phyloP scores from a whole-genome alignment of 2,888 invertebrate genomes.

The Mycalesis mineus region DNA sequence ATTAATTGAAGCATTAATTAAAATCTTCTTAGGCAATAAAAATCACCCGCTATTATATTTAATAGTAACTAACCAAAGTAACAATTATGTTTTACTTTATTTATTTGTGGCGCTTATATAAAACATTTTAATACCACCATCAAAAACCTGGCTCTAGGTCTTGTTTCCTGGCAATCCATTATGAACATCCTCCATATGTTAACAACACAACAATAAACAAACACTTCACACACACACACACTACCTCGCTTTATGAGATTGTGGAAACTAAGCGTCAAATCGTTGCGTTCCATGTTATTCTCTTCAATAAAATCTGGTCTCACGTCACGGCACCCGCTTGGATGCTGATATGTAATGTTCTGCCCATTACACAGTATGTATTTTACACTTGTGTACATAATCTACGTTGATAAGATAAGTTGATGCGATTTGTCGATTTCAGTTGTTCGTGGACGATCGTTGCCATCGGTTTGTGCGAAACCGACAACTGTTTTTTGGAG shows the following conservation, averaged over 20 bases:
- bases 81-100: too few species aligned
- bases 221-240: constrained; percentile 36
- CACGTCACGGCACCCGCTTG: constrained; percentile 43
- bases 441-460: constrained; percentile 32
- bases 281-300: constrained; percentile 62
- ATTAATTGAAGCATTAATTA: too few species aligned
- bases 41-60: too few species aligned
- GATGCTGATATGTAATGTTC: constrained; percentile 59
- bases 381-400: constrained; percentile 72
- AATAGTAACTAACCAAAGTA: too few species aligned
- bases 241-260: constrained; percentile 73
- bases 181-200: constrained; percentile 16
- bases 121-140: background rate
- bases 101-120: too few species aligned
- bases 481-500: constrained; percentile 24
- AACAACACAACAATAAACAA: constrained; percentile 22
- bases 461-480: constrained; percentile 22
- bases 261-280: constrained; percentile 70
- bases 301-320: constrained; percentile 32
- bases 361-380: constrained; percentile 62
- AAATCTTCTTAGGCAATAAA: too few species aligned
- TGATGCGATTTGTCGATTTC: constrained; percentile 28
- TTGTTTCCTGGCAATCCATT: constrained; percentile 5
- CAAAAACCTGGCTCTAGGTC: background rate
- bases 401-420: constrained; percentile 70